Evolutionary conservation across 2,113 vertebrate genomes (phyloP), one percentile per base, ranked within the genome.

Genomic region (Cryptotis parvus): DNA sequence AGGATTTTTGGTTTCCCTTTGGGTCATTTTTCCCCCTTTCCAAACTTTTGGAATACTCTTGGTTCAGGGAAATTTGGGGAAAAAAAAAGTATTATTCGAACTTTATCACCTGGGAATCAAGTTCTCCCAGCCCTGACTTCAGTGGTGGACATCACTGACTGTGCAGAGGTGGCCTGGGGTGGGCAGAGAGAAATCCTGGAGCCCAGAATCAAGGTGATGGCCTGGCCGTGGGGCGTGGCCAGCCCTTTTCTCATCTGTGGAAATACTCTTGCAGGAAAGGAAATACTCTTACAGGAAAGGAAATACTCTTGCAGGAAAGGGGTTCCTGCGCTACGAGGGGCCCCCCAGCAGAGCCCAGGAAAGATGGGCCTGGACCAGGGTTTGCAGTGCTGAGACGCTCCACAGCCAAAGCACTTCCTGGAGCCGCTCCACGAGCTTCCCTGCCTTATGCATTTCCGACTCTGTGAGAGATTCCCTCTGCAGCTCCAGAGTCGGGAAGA

Each of bases 341-440:
- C 52, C 73, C 68, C 15, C 22, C 20, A 5, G 82, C 12, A 43
- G 45, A 11, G n/a, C 16, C 66, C 22, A n/a, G 26, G 16, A 61
- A 22, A 1, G n/a, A 9, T 1, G 16, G 1, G 8, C 0, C 0
- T 0, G 61, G 24, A 29, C 1, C 1, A 35, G 37, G 20, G 31
- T 20, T 52, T 33, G 52, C 0, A 31, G 33, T 9, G n/a, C 15
- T 9, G 1, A 5, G 15, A 41, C 9, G 58, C 11, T 15, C 31
- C 5, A 4, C 33, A 1, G 1, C 14, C 18, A 20, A 20, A 55
- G 14, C 52, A 16, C 3, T 4, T 2, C 20, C 31, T 39, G 3
- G 27, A 4, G 27, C 31, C 29, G 49, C 16, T 10, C 31, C 1
- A 12, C 14, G 11, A 45, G 11, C 43, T 45, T 45, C 43, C 43